Conservation (phyloP, 2,888 invertebrate species). For the Monoplex corrugatus region DNA sequence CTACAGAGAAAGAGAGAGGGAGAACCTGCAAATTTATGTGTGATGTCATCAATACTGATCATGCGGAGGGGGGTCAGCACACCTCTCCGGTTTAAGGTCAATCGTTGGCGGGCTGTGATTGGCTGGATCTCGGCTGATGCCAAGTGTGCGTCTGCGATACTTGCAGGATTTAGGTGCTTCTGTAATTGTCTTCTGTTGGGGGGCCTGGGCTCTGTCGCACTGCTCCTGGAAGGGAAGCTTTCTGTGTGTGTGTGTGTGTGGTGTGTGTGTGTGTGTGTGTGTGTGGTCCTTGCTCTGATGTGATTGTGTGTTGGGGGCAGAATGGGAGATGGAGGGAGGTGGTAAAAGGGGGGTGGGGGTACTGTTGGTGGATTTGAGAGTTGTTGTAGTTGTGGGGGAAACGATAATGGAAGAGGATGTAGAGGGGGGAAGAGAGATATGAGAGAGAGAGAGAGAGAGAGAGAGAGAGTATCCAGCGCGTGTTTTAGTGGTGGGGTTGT, state of each 20-base stretch:
- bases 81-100: slow-evolving; percentile 40
- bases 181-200: slow-evolving; percentile 46
- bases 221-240: slow-evolving; percentile 23
- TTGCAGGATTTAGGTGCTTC: slow-evolving; percentile 48
- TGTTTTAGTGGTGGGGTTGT: not conserved
- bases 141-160: slow-evolving; percentile 42
- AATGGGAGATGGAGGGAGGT: not conserved
- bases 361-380: not conserved
- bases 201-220: slow-evolving; percentile 2
- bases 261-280: not conserved
- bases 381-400: not conserved
- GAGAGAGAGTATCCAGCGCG: too few relatives aligned
- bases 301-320: not conserved
- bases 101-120: slow-evolving; percentile 45
- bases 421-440: too few relatives aligned
- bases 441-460: too few relatives aligned
- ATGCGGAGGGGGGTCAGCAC: slow-evolving; percentile 26
- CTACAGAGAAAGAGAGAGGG: not conserved
- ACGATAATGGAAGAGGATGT: too few relatives aligned
- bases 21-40: slow-evolving; percentile 43
- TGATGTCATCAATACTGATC: slow-evolving; percentile 47
- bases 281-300: not conserved
- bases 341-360: not conserved
- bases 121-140: slow-evolving; percentile 42
- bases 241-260: not conserved